Percentiles rank a stretch among this genome's conserved stretches.
Evolutionary conservation across 2,113 vertebrate species (phyloP).

Genomic region (Tachysurus vachellii): DNA sequence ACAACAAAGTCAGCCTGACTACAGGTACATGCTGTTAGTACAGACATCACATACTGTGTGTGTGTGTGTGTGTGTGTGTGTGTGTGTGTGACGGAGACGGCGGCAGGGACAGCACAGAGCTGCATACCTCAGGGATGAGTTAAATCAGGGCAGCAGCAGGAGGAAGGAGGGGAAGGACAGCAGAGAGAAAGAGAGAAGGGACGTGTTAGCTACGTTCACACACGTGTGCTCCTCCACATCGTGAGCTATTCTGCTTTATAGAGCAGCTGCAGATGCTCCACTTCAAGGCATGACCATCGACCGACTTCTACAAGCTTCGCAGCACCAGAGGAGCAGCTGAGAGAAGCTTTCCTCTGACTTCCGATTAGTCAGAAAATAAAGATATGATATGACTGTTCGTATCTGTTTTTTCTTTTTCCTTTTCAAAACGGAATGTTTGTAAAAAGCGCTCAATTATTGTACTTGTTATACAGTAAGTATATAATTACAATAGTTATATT

Average conservation of each 20-base stretch:
- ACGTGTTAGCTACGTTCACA: constrained; percentile 46
- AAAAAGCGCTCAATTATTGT: not conserved
- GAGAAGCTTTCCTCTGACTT: not conserved
- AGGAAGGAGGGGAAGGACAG: constrained; percentile 23
- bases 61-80: constrained; percentile 20
- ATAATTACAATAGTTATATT: too few species aligned
- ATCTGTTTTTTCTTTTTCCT: not conserved
- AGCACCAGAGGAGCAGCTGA: not conserved
- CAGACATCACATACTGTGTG: constrained; percentile 63
- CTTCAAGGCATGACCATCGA: not conserved
- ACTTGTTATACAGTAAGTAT: not conserved
- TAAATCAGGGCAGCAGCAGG: constrained; percentile 43
- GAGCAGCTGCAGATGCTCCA: not conserved
- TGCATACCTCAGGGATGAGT: constrained; percentile 58
- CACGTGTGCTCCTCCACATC: not conserved
- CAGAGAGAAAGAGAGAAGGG: constrained; percentile 49
- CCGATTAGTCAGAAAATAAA: not conserved
- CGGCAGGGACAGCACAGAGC: constrained; percentile 35
- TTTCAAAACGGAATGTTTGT: not conserved
- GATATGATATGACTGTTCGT: too few species aligned
- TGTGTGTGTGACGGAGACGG: constrained; percentile 24
- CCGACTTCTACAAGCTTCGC: not conserved
- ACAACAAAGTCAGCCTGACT: not conserved
- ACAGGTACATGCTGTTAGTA: constrained; percentile 39
- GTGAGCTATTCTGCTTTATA: not conserved